Evolutionary conservation across 2,888 invertebrate species (phyloP), one percentile per base, ranked within the genome.

Genomic region (Geophilus truncorum): DNA sequence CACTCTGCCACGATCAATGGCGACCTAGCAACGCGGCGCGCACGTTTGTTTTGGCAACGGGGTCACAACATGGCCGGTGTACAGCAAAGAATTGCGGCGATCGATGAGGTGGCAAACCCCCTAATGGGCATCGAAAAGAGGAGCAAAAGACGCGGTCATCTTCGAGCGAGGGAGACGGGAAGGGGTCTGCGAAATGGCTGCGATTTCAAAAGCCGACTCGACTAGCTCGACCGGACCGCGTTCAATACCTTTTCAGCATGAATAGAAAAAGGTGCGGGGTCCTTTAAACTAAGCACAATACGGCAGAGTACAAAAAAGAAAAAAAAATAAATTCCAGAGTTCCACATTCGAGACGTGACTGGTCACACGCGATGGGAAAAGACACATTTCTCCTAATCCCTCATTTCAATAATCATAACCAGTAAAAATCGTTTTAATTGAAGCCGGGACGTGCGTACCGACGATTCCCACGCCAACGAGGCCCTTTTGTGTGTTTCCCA

Each of bases 51-150:
- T 62, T 62, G 62, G 62, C 62, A 62, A 62, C 62, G 62, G 62
- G 62, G 62, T 62, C 62, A 62, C 57, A 57, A 62, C 62, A 62
- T 62, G 62, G 62, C 62, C 62, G 62, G 28, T 23, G 25, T n/a
- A 10, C 5, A n/a, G 45, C 45, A 45, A 62, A 57, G 62, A 62
- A 62, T 45, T n/a, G 15, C 45, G 62, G 6, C 62, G 62, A 62
- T 62, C 62, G 62, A 62, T 62, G 62, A 62, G 62, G 62, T 62
- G 62, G 28, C 62, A 62, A 62, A 62, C 62, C 62, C 62, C 62
- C 28, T 45, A 45, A 45, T 45, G 45, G 45, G 45, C 62, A 62
- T 62, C 62, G 62, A 62, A 45, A 45, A 45, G 45, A 45, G 45
- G 45, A 45, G 45, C 45, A 45, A 45, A 45, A 45, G 62, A 62